Percentiles rank a stretch among this genome's conserved stretches.
Evolutionary conservation across 2,888 invertebrate genomes (phyloP).

Genomic region (Diaprepes abbreviatus): DNA sequence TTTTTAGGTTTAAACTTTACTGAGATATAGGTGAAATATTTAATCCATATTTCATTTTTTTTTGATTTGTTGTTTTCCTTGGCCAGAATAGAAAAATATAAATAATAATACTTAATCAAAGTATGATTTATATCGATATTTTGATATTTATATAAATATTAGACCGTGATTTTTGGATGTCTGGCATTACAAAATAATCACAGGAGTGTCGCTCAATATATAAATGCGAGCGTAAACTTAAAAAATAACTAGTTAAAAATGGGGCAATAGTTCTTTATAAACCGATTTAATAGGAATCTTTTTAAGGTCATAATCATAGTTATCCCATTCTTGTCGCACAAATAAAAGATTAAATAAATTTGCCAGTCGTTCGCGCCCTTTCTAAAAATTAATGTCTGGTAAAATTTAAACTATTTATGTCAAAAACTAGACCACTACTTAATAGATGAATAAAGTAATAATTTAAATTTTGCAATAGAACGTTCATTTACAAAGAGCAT

Average conservation of each 20-base stretch:
- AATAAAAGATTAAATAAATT: not conserved
- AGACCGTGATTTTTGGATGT: not conserved
- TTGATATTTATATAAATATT: not conserved
- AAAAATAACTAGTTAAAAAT: not conserved
- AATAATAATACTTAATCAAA: not conserved
- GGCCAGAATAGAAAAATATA: not conserved
- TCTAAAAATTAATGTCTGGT: not conserved
- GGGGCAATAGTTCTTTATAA: not conserved
- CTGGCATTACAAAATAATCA: not conserved
- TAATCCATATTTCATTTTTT: not conserved
- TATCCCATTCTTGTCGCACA: not conserved
- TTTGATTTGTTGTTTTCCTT: not conserved
- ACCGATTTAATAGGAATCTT: not conserved
- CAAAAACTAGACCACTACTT: constrained; percentile 33
- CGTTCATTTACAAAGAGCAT: constrained; percentile 28
- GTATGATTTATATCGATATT: no score
- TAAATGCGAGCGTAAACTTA: not conserved
- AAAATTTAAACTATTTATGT: constrained; percentile 27
- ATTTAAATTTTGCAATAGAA: constrained; percentile 37
- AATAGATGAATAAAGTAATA: constrained; percentile 35
- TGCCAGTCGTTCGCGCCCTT: not conserved
- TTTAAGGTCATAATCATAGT: not conserved
- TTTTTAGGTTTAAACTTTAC: no score
- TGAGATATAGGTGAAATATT: no score
- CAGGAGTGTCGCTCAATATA: not conserved